Base-by-base conservation (phyloP, 2,888 invertebrate genomes). In the Stenolophus ochropezus region DNA sequence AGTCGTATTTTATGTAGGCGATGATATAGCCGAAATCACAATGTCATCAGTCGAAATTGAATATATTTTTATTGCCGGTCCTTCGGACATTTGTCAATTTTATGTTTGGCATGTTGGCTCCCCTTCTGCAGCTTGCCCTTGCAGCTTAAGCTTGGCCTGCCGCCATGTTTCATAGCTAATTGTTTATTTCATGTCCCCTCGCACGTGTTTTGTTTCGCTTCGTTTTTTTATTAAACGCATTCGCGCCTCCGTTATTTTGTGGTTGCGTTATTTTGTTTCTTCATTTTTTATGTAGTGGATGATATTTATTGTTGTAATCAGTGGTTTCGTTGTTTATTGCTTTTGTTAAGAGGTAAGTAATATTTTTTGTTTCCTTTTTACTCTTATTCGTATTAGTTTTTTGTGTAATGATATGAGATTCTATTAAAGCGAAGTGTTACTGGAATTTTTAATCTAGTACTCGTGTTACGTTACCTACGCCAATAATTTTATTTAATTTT, bases 1-100 rank as follows among this genome's bases (percentile, higher is more conserved):
- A 21, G 73, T 49, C 73, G 23, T 73, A 73, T 73, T 73, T 73
- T 49, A 23, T 49, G 16, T 21, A 49, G 11, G 75, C 75, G 42
- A 75, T 42, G 56, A 81, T 81, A 81, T 81, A 47, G 49, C 58
- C 25, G 75, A 75, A 61, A 81, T 81, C 81, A 81, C 81, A 81
- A 65, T 61, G 81, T 81, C 81, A 81, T 81, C 81, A 81, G 75
- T 81, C 75, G 81, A 81, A 81, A 81, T 81, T 81, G 81, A 81
- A 81, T 81, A 81, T 81, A 81, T 81, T 81, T 81, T 81, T 81
- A 81, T 81, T 42, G 75, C 75, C 49, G 33, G 3, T 25, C 65
- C 25, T 53, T 73, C 71, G 82, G 73, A 75, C 82, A 75, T 81
- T 78, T 82, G 77, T 56, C 82, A 81, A 82, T 76, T 82, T 74